Percentiles rank a stretch among this genome's conserved stretches.
These are phyloP conservation scores for Polylopha cassiicola DNA, from an alignment of 2,888 invertebrate genomes.

Conservation along the genomic window DNA sequence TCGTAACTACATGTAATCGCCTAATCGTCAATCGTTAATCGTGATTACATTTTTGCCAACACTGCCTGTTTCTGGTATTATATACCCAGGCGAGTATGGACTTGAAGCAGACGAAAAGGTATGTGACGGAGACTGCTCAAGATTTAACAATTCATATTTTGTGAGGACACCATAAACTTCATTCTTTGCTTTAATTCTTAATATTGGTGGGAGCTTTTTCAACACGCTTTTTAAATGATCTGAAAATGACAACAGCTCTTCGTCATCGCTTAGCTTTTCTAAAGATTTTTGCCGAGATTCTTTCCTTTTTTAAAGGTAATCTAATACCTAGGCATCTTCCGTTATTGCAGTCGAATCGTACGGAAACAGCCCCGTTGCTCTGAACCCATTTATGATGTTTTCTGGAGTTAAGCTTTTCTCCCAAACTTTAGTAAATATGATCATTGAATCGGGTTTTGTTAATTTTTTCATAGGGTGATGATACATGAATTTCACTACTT, in stretches of 20 bases:
- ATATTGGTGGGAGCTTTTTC: slow-evolving; percentile 1
- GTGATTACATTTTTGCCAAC: no score
- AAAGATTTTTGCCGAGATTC: slow-evolving; percentile 1
- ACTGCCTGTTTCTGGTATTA: not conserved
- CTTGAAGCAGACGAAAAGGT: slow-evolving; percentile 1
- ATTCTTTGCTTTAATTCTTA: slow-evolving; percentile 1
- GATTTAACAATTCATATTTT: slow-evolving; percentile 1
- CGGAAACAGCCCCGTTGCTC: slow-evolving; percentile 10
- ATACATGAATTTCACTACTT: slow-evolving; percentile 5
- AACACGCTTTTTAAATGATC: not conserved
- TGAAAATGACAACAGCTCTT: not conserved
- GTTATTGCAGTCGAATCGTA: slow-evolving; percentile 6
- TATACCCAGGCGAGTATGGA: slow-evolving; percentile 1
- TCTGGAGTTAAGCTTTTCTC: slow-evolving; percentile 8
- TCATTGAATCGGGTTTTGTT: slow-evolving; percentile 8
- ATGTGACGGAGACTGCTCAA: not conserved
- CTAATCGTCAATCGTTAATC: no score
- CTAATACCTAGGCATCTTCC: slow-evolving; percentile 6
- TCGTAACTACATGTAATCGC: no score
- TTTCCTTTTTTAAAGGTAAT: not conserved
- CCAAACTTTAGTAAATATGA: slow-evolving; percentile 12
- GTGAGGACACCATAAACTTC: not conserved
- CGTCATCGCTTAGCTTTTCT: not conserved
- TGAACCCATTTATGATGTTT: slow-evolving; percentile 6
- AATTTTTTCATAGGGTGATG: not conserved